Evolutionary conservation across 1,140 invertebrate species (phyloP).

Genomic region (Ostrea edulis): DNA sequence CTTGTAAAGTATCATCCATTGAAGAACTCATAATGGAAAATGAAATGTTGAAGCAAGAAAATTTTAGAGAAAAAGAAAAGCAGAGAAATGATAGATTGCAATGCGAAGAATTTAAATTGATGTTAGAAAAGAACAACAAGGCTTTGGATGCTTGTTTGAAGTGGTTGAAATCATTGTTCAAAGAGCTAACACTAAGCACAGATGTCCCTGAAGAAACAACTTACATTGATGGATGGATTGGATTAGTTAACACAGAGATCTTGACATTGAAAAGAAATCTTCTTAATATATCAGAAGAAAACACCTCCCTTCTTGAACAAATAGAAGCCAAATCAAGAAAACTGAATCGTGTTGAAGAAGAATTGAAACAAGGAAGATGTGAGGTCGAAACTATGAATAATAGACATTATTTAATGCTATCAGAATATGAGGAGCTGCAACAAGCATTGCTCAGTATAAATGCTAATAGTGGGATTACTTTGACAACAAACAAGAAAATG

Average conservation of each 20-base stretch:
- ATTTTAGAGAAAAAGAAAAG: too few species aligned
- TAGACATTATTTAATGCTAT: constrained; percentile 2
- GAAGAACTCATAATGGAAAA: not conserved
- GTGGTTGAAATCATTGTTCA: not conserved
- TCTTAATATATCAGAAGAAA: not conserved
- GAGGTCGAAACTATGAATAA: not conserved
- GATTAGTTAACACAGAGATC: not conserved
- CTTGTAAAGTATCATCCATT: not conserved
- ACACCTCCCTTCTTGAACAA: not conserved
- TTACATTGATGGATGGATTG: not conserved
- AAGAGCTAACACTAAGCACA: not conserved
- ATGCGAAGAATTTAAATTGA: not conserved
- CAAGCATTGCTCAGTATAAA: not conserved
- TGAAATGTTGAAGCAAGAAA: not conserved
- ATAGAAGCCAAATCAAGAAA: not conserved
- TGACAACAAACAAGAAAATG: constrained; percentile 28
- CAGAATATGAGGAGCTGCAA: constrained; percentile 42
- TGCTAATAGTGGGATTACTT: not conserved
- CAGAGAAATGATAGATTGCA: not conserved
- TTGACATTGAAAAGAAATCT: not conserved
- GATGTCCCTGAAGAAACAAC: not conserved
- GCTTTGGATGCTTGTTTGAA: not conserved
- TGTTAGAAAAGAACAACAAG: not conserved
- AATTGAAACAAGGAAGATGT: not conserved
- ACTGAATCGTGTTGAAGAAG: not conserved